Evolutionary conservation across 2,888 invertebrate species (phyloP).

Genomic region (Drosophila ezoana): DNA sequence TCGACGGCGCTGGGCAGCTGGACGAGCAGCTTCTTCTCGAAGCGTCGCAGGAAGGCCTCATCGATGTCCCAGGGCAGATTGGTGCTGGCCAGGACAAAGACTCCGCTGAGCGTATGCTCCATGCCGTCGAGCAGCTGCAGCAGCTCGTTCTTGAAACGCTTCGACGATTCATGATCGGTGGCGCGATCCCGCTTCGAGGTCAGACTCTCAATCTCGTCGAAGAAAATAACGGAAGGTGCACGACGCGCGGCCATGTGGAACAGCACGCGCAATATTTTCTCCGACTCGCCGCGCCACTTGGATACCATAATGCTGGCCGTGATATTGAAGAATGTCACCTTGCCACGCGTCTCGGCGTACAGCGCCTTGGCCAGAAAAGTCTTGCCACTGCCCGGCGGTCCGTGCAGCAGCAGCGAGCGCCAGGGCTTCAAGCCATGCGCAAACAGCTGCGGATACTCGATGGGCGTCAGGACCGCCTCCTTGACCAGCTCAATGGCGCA

Average conservation of each 20-base stretch:
- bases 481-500: constrained; percentile 91
- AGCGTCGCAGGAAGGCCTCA: constrained; percentile 92
- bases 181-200: constrained; percentile 88
- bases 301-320: constrained; percentile 95
- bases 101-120: constrained; percentile 87
- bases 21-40: constrained; percentile 94
- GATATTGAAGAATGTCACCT: constrained; percentile 95
- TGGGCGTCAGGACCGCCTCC: constrained; percentile 94
- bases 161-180: constrained; percentile 93
- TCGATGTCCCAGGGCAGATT: constrained; percentile 98
- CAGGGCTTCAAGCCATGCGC: constrained; percentile 90
- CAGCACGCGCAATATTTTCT: constrained; percentile 94
- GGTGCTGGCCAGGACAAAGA: constrained; percentile 93
- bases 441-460: constrained; percentile 90
- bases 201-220: constrained; percentile 96
- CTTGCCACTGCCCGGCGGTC: constrained; percentile 91
- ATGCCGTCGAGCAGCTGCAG: constrained; percentile 94
- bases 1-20: constrained; percentile 90
- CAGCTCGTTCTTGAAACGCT: constrained; percentile 95
- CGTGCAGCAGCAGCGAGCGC: constrained; percentile 90
- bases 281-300: constrained; percentile 98
- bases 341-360: constrained; percentile 89
- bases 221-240: constrained; percentile 95
- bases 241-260: constrained; percentile 94
- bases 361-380: constrained; percentile 95